Conservation (phyloP, 2,888 invertebrate genomes). For the Aradus depressus region DNA sequence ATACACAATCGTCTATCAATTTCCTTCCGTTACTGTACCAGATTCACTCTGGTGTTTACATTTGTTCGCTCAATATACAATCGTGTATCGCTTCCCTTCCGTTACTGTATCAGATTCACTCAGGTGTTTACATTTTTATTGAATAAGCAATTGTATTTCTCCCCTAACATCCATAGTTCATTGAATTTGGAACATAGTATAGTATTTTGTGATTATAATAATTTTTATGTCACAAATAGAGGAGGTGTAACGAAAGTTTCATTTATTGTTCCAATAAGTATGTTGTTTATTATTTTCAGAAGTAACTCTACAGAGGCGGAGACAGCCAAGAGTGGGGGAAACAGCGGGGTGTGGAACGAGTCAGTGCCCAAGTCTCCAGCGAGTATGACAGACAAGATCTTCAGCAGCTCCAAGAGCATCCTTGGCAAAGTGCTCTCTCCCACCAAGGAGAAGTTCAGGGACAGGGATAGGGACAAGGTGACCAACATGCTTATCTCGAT, state of each 20-base stretch:
- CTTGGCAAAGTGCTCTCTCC: constrained; percentile 67
- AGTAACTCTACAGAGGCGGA: constrained; percentile 35
- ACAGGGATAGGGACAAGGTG: constrained; percentile 41
- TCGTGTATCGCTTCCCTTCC: too few species aligned
- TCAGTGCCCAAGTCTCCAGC: constrained; percentile 31
- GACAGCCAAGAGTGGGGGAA: constrained; percentile 43
- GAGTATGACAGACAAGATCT: constrained; percentile 51
- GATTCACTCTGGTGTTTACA: too few species aligned
- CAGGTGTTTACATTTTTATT: too few species aligned
- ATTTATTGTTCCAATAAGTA: constrained; percentile 20
- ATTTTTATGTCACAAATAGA: not conserved
- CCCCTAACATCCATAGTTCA: too few species aligned
- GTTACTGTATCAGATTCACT: too few species aligned
- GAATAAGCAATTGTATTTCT: too few species aligned
- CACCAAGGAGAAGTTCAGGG: constrained; percentile 48
- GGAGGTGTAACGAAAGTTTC: not conserved
- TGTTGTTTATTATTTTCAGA: not conserved
- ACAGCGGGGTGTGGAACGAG: constrained; percentile 4
- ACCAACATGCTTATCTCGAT: constrained; percentile 26
- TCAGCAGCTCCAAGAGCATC: constrained; percentile 58
- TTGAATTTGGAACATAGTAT: too few species aligned
- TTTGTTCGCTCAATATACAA: too few species aligned
- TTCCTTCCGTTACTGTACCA: too few species aligned
- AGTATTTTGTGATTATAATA: not conserved
- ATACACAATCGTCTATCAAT: too few species aligned